A percentile compares a stretch with the other conserved stretches of the same genome.
Conservation (phyloP, 1,140 invertebrate genomes). For the Magallana ariakensis region DNA sequence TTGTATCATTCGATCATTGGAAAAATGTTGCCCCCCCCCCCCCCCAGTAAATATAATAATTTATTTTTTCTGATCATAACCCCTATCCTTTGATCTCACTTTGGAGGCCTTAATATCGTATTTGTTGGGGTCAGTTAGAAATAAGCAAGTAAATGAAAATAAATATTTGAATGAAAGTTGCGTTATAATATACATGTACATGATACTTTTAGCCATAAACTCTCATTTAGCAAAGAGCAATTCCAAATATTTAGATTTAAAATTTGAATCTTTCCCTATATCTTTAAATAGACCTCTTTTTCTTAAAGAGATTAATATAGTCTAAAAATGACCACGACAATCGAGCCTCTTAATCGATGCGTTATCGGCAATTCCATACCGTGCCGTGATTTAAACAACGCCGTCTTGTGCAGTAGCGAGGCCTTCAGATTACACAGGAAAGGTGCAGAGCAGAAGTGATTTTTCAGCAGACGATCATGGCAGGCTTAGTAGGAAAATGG, state of each 20-base stretch:
- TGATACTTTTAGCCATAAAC: neutral
- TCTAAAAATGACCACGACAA: too few relatives aligned
- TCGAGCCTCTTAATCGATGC: neutral
- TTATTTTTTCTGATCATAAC: too few relatives aligned
- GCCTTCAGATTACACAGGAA: neutral
- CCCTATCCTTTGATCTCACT: too few relatives aligned
- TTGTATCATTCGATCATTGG: too few relatives aligned
- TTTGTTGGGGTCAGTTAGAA: too few relatives aligned
- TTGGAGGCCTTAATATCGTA: too few relatives aligned
- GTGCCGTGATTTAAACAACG: neutral
- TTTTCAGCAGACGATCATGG: constrained; percentile 43
- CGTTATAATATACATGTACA: neutral
- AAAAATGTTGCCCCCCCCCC: too few relatives aligned
- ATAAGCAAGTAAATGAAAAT: too few relatives aligned
- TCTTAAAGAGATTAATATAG: neutral
- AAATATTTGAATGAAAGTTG: neutral
- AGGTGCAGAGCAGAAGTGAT: neutral
- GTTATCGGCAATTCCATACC: neutral
- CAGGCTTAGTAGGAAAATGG: constrained; percentile 59
- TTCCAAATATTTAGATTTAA: too few relatives aligned
- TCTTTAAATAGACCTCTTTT: neutral
- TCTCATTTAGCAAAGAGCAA: too few relatives aligned
- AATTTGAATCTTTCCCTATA: neutral
- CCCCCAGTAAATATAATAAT: too few relatives aligned
- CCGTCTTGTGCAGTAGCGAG: neutral